Conservation (phyloP, 2,888 invertebrate genomes). For the Sarcophaga caerulescens region DNA sequence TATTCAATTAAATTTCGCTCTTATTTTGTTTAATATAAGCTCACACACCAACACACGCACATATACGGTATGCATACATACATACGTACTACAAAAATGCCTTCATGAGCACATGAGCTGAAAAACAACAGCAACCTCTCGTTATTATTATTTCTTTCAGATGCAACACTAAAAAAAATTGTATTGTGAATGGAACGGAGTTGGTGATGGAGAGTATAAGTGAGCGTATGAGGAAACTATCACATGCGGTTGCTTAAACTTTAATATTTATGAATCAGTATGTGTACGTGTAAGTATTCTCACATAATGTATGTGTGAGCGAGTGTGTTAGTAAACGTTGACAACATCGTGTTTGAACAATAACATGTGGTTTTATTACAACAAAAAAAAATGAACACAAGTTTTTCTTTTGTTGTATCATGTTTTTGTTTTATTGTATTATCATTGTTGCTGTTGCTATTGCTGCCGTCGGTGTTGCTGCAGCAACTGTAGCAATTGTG, state of each 20-base stretch:
- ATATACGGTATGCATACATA: neutral
- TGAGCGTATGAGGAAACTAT: conserved; percentile 20
- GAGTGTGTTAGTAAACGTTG: conserved; percentile 21
- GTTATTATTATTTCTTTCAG: conserved; percentile 8
- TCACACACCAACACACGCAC: neutral
- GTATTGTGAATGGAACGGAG: neutral
- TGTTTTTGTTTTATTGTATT: neutral
- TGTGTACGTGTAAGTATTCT: neutral
- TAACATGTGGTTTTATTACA: conserved; percentile 38
- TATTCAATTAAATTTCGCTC: conserved; percentile 54
- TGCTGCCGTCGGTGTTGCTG: neutral
- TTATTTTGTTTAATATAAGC: neutral
- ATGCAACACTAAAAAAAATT: neutral
- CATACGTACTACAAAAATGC: neutral
- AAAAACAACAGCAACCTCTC: neutral
- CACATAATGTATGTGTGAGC: neutral
- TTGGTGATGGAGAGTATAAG: neutral
- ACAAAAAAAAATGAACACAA: conserved; percentile 6
- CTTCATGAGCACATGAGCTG: too few species aligned
- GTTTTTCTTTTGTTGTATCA: conserved; percentile 14
- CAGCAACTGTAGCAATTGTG: neutral
- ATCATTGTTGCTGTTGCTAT: neutral
- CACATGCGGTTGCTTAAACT: conserved; percentile 17
- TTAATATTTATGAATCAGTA: neutral
- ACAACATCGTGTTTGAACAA: conserved; percentile 46